phyloP scores from a whole-genome alignment of 2,888 invertebrate species.

The Drosophila anomelani region DNA sequence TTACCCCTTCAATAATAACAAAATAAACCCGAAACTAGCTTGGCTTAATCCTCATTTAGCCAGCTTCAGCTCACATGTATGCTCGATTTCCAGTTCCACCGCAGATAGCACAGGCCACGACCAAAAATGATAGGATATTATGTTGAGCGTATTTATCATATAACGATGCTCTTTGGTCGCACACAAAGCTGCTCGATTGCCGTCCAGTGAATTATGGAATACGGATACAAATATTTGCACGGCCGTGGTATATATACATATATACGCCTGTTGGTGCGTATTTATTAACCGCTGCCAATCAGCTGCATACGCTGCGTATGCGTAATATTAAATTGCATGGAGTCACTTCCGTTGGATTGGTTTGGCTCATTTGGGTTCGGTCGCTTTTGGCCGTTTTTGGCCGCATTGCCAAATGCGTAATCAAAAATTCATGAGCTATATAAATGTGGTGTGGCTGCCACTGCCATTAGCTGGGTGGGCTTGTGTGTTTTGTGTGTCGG shows the following conservation, averaged over 20 bases:
- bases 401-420: constrained; percentile 73
- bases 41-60: background rate
- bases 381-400: constrained; percentile 51
- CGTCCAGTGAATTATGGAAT: constrained; percentile 45
- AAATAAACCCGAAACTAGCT: background rate
- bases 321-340: constrained; percentile 71
- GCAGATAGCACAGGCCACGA: constrained; percentile 11
- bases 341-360: constrained; percentile 64
- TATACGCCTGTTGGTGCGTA: constrained; percentile 22
- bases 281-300: constrained; percentile 73
- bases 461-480: constrained; percentile 39
- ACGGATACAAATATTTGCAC: constrained; percentile 34
- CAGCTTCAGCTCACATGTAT: background rate
- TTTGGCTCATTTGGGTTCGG: constrained; percentile 37
- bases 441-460: constrained; percentile 51
- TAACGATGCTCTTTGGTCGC: constrained; percentile 41
- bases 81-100: constrained; percentile 9
- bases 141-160: constrained; percentile 38
- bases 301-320: constrained; percentile 66
- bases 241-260: background rate
- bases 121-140: constrained; percentile 40
- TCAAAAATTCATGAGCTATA: constrained; percentile 76
- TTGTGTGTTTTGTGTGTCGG: constrained; percentile 24
- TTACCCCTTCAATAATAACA: background rate
- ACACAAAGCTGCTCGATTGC: constrained; percentile 43